These are phyloP conservation scores for Drosophila mimetica DNA, from an alignment of 2,888 invertebrate genomes.

Conservation along the genomic window DNA sequence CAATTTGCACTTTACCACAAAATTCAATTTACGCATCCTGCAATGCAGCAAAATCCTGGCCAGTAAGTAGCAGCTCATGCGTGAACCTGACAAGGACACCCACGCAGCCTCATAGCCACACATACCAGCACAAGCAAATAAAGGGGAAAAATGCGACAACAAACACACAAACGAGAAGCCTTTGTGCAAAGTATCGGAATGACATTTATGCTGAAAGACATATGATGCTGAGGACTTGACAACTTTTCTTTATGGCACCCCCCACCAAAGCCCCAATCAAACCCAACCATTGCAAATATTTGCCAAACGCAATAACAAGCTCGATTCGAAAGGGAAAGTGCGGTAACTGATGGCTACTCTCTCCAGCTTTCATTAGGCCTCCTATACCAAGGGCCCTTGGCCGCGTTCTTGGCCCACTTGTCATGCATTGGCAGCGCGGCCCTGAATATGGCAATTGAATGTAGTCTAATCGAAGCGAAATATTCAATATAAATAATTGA, in stretches of 20 bases:
- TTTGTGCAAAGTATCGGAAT: slow-evolving; percentile 46
- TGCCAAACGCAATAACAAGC: slow-evolving; percentile 33
- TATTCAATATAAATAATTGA: slow-evolving; percentile 77
- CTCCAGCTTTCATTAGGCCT: slow-evolving; percentile 8
- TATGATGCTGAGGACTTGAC: slow-evolving; percentile 24
- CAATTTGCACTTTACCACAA: slow-evolving; percentile 56
- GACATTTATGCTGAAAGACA: slow-evolving; percentile 49
- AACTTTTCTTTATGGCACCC: slow-evolving; percentile 31
- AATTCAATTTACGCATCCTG: slow-evolving; percentile 62
- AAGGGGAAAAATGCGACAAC: slow-evolving; percentile 15
- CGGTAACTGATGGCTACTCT: slow-evolving; percentile 16
- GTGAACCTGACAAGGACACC: slow-evolving; percentile 62
- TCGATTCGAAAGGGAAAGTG: slow-evolving; percentile 45
- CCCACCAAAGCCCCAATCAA: slow-evolving; percentile 5
- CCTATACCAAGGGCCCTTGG: slow-evolving; percentile 16
- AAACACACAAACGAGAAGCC: slow-evolving; percentile 11
- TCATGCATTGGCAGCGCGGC: slow-evolving; percentile 34
- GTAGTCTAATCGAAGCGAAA: slow-evolving; percentile 71
- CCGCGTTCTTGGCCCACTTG: slow-evolving; percentile 43
- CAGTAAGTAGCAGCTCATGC: slow-evolving; percentile 54
- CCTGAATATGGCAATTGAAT: slow-evolving; percentile 51
- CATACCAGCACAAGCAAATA: slow-evolving; percentile 27
- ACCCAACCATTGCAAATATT: slow-evolving; percentile 45
- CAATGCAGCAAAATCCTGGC: slow-evolving; percentile 49
- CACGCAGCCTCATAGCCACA: slow-evolving; percentile 12